Conservation (phyloP, 2,113 vertebrate genomes). For the Ochotona princeps region DNA sequence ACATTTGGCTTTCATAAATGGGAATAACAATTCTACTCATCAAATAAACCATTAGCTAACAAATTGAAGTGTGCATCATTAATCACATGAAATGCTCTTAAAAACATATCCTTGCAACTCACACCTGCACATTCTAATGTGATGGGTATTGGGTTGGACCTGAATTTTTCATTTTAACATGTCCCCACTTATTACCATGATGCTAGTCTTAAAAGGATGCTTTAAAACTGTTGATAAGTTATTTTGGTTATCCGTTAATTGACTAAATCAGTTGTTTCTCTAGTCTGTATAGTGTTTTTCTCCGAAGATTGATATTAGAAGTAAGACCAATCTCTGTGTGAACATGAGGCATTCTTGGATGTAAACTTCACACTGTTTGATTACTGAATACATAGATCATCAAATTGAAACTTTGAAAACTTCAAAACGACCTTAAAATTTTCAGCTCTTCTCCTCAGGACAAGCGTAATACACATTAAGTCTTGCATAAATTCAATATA, state of each 20-base stretch:
- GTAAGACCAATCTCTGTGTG: neutral
- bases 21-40: neutral
- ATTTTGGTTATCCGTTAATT: neutral
- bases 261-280: neutral
- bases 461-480: neutral
- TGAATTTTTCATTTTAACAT: neutral
- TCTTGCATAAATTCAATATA: neutral
- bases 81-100: neutral
- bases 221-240: neutral
- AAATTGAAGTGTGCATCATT: neutral
- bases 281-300: neutral
- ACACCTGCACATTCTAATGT: neutral
- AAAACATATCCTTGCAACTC: fast-evolving
- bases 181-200: neutral
- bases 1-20: neutral
- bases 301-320: neutral
- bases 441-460: neutral
- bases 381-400: neutral
- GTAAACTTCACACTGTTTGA: neutral
- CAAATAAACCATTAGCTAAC: neutral
- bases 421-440: neutral
- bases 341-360: neutral
- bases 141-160: fast-evolving
- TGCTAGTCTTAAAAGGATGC: neutral
- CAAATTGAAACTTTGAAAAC: neutral